phyloP scores from a whole-genome alignment of 2,888 invertebrate species.

The Idaea dimidiata region DNA sequence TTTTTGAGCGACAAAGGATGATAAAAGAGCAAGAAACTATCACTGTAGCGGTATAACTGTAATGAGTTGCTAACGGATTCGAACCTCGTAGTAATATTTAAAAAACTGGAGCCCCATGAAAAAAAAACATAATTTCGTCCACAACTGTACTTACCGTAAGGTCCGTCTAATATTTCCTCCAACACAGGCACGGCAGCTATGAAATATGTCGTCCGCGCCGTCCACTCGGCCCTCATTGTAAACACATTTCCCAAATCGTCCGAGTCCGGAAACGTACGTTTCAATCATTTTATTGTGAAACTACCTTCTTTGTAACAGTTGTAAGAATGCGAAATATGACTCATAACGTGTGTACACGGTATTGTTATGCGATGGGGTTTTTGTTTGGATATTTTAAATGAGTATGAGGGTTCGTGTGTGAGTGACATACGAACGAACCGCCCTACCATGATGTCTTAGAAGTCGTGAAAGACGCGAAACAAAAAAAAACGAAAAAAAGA shows the following conservation, averaged over 20 bases:
- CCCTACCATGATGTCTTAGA: too few species aligned
- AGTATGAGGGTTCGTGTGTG: not conserved
- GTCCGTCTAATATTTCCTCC: conserved; percentile 51
- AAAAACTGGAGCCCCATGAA: not conserved
- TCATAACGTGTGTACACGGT: conserved; percentile 10
- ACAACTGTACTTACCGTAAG: conserved; percentile 53
- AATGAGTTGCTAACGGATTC: too few species aligned
- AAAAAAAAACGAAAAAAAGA: too few species aligned
- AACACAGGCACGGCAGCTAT: conserved; percentile 58
- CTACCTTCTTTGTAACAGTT: conserved; percentile 45
- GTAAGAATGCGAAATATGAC: conserved; percentile 34
- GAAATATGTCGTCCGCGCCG: conserved; percentile 73
- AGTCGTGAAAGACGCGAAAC: too few species aligned
- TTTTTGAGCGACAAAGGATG: too few species aligned
- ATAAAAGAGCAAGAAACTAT: too few species aligned
- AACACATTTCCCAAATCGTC: conserved; percentile 76
- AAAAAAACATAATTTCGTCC: conserved; percentile 5
- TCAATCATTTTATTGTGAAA: conserved; percentile 57
- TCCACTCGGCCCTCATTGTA: conserved; percentile 69
- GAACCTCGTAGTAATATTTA: too few species aligned
- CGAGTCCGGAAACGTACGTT: conserved; percentile 60
- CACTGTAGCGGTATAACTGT: too few species aligned
- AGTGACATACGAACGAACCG: not conserved
- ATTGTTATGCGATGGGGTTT: conserved; percentile 6
- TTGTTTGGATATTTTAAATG: not conserved